Evolutionary conservation across 2,888 invertebrate genomes (phyloP), one percentile per base, ranked within the genome.

Genomic region (Therioaphis trifolii): DNA sequence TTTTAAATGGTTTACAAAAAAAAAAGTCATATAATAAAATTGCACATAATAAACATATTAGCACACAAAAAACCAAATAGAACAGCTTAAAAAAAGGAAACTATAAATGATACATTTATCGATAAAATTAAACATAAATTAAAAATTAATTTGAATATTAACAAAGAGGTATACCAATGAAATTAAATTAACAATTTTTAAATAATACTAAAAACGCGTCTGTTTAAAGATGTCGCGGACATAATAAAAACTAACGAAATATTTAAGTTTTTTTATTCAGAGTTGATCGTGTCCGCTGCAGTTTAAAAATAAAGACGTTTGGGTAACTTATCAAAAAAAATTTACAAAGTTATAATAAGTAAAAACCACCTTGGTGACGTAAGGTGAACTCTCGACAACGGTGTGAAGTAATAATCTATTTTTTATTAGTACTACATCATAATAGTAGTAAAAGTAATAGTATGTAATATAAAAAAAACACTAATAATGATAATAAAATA

Each of bases 131-230:
- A 72, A 80, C 49, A 52, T 78, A 12, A 68, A 71, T 72, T 61
- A 80, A 72, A 80, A 46, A 46, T 71, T 80, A 80, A 80, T 80
- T 27, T 61, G n/a, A 71, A 58, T 61, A 72, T 71, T 72, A 82
- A 82, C 82, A 82, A 74, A 63, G 82, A 82, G 74, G 82, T 82
- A 82, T 82, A 82, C 66, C 74, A 63, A 74, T 68, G 63, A 46
- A 52, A 74, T 74, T 24, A 40, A 15, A 72, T 11, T 74, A 82
- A 82, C 82, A 66, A 63, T 49, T 18, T 61, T 24, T 40, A 69
- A 74, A 82, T 82, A 82, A 74, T 82, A 82, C 82, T 82, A 63
- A 78, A 55, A n/a, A 24, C 55, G 14, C 49, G n/a, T 61, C 43
- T 21, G 18, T 12, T 14, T 18, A 58, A 2, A 18, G 46, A 18